phyloP scores from a whole-genome alignment of 2,888 invertebrate species.

The Andrena fulva region DNA sequence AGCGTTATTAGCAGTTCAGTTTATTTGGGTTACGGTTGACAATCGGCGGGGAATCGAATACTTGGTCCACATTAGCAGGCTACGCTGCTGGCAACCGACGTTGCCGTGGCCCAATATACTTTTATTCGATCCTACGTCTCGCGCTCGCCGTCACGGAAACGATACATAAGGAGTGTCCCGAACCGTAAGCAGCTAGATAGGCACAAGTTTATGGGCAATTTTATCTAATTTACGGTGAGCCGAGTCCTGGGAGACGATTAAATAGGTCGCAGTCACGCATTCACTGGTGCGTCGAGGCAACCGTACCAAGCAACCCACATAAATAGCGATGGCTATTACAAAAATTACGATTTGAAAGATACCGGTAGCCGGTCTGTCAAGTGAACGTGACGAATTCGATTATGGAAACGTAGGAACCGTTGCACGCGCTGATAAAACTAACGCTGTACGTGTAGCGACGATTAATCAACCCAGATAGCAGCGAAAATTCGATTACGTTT shows the following conservation, averaged over 20 bases:
- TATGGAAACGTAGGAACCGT: neutral
- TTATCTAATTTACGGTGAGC: slow-evolving; percentile 65
- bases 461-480: neutral
- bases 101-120: slow-evolving; percentile 49
- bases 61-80: neutral
- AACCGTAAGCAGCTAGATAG: slow-evolving; percentile 53
- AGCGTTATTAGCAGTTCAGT: neutral
- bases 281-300: slow-evolving; percentile 22
- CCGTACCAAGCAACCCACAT: slow-evolving; percentile 22
- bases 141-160: slow-evolving; percentile 29
- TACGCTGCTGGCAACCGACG: neutral
- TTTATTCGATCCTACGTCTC: slow-evolving; percentile 22
- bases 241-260: slow-evolving; percentile 52
- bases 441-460: neutral
- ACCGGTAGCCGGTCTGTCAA: neutral
- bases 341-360: neutral
- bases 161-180: slow-evolving; percentile 22
- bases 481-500: neutral
- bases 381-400: neutral
- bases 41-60: neutral
- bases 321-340: slow-evolving; percentile 3
- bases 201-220: slow-evolving; percentile 69
- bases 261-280: slow-evolving; percentile 70
- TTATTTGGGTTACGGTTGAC: neutral
- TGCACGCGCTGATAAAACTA: neutral